A percentile compares a stretch with the other conserved stretches of the same genome.
These are phyloP conservation scores for Tortricodes alternella DNA, from an alignment of 2,888 invertebrate species.

Conservation along the genomic window DNA sequence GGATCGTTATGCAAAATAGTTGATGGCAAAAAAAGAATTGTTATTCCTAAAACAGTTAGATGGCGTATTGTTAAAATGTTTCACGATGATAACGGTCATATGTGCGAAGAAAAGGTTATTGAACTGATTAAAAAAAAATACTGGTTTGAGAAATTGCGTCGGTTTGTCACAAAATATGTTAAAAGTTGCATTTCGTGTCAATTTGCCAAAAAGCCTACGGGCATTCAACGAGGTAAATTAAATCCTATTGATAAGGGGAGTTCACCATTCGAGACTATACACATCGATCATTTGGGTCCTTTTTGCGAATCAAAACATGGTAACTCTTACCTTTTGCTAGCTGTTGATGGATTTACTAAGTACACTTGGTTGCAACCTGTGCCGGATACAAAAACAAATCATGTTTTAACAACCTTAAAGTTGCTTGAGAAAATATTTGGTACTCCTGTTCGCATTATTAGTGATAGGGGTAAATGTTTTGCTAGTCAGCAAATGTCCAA, in stretches of 20 bases:
- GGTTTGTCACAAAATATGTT: conserved; percentile 31
- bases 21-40: conserved; percentile 9
- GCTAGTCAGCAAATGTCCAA: not conserved
- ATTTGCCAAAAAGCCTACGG: conserved; percentile 30
- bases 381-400: conserved; percentile 15
- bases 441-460: conserved; percentile 25
- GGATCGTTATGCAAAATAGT: conserved; percentile 3
- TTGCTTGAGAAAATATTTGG: conserved; percentile 17
- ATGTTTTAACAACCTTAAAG: conserved; percentile 12
- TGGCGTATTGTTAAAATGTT: conserved; percentile 22
- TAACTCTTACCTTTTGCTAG: conserved; percentile 24
- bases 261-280: conserved; percentile 28
- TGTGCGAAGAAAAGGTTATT: conserved; percentile 1
- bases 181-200: conserved; percentile 31
- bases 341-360: conserved; percentile 31
- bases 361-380: conserved; percentile 30
- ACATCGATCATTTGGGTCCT: conserved; percentile 32
- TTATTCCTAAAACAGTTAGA: conserved; percentile 16
- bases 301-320: conserved; percentile 26
- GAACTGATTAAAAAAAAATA: conserved; percentile 4
- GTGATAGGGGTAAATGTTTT: conserved; percentile 30
- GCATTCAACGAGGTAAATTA: conserved; percentile 20
- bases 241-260: conserved; percentile 30
- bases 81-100: conserved; percentile 27
- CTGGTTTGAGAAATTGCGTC: conserved; percentile 28